phyloP scores from a whole-genome alignment of 2,113 vertebrate species.

The Erinaceus europaeus region DNA sequence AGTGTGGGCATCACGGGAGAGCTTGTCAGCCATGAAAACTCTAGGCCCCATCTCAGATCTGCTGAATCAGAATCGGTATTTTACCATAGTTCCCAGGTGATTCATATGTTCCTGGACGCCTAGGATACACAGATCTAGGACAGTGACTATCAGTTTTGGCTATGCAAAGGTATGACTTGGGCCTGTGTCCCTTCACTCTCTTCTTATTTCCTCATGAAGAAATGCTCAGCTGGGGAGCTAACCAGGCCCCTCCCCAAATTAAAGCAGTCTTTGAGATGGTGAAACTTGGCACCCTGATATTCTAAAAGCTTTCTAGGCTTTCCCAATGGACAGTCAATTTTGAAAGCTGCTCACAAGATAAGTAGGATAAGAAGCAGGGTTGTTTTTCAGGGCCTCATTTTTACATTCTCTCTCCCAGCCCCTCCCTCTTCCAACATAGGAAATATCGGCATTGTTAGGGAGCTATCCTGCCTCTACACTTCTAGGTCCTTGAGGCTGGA shows the following conservation, averaged over 20 bases:
- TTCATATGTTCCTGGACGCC: not conserved
- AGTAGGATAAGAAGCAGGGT: not conserved
- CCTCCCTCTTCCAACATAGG: too few relatives aligned
- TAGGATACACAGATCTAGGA: slow-evolving; percentile 24
- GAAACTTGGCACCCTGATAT: not conserved
- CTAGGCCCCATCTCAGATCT: not conserved
- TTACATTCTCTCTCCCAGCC: not conserved
- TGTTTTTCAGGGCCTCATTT: not conserved
- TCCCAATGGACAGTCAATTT: not conserved
- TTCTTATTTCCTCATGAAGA: too few relatives aligned
- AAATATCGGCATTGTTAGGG: not conserved
- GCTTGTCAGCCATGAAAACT: not conserved
- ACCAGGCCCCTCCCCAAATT: not conserved
- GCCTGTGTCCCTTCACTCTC: too few relatives aligned
- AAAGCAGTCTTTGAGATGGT: not conserved
- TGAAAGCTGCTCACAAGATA: not conserved
- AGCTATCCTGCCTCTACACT: not conserved
- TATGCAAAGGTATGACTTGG: not conserved
- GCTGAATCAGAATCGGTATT: slow-evolving; percentile 19
- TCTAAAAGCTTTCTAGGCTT: not conserved
- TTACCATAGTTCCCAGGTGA: slow-evolving; percentile 32
- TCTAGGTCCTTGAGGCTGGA: not conserved
- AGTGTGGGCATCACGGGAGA: not conserved
- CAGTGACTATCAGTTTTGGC: not conserved
- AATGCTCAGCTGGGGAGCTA: not conserved